phyloP scores from a whole-genome alignment of 2,888 invertebrate genomes.

The Temnothorax unifasciatus region DNA sequence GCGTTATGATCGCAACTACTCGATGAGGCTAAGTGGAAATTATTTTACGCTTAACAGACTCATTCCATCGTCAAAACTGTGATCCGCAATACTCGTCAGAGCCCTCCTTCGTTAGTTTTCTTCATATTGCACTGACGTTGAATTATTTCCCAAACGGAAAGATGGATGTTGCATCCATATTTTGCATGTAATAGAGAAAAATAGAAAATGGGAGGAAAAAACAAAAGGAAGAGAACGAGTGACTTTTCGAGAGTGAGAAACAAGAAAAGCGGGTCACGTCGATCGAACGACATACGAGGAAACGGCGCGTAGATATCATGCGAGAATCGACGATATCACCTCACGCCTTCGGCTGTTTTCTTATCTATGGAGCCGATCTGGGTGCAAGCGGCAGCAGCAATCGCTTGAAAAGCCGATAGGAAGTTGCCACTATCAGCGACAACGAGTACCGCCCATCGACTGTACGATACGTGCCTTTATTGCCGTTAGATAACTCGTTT shows the following conservation, averaged over 20 bases:
- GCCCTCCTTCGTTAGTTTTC: slow-evolving; percentile 13
- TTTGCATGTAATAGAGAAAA: not conserved
- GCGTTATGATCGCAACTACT: not conserved
- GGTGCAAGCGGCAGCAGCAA: slow-evolving; percentile 43
- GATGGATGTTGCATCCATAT: slow-evolving; percentile 8
- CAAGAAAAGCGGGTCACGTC: slow-evolving; percentile 52
- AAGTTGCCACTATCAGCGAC: slow-evolving; percentile 48
- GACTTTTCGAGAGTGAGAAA: slow-evolving; percentile 21
- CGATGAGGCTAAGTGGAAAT: slow-evolving; percentile 34
- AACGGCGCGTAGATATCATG: slow-evolving; percentile 42
- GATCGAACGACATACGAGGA: slow-evolving; percentile 52
- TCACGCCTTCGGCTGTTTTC: slow-evolving; percentile 64
- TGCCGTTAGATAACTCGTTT: slow-evolving; percentile 54
- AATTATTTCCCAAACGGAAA: slow-evolving; percentile 35
- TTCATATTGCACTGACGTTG: slow-evolving; percentile 27
- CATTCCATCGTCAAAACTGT: slow-evolving; percentile 13
- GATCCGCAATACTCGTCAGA: slow-evolving; percentile 31
- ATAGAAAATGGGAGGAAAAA: not conserved
- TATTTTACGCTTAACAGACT: slow-evolving; percentile 22
- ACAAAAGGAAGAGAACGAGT: slow-evolving; percentile 22
- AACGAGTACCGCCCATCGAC: slow-evolving; percentile 35
- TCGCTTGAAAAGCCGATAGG: slow-evolving; percentile 65
- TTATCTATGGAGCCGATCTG: slow-evolving; percentile 56
- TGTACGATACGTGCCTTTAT: slow-evolving; percentile 49
- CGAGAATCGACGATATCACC: slow-evolving; percentile 54